A percentile compares a stretch with the other conserved stretches of the same genome.
Evolutionary conservation across 2,888 invertebrate species (phyloP).

Genomic region (Nomada flava): DNA sequence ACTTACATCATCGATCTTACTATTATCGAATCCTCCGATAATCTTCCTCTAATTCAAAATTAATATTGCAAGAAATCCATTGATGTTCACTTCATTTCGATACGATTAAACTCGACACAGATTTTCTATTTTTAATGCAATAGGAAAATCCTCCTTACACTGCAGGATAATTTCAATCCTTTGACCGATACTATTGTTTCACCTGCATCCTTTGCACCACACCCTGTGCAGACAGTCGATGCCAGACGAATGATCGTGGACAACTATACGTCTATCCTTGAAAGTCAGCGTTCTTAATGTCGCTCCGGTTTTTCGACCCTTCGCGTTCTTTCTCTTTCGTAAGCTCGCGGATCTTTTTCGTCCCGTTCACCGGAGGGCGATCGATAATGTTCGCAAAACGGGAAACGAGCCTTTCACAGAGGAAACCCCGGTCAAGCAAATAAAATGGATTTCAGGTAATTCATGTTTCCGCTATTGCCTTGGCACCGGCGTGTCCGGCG

Average conservation of each 20-base stretch:
- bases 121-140: too few species aligned
- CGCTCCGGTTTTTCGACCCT: constrained; percentile 32
- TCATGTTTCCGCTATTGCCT: constrained; percentile 61
- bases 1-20: too few species aligned
- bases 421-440: constrained; percentile 49
- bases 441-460: constrained; percentile 64
- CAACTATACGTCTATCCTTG: constrained; percentile 6
- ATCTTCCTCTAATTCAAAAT: too few species aligned
- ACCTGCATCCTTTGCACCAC: neutral
- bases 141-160: too few species aligned
- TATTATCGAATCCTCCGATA: too few species aligned
- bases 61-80: too few species aligned
- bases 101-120: too few species aligned
- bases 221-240: neutral
- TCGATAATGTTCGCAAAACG: constrained; percentile 56
- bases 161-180: too few species aligned
- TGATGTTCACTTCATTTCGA: too few species aligned
- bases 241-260: neutral
- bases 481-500: constrained; percentile 36
- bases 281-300: constrained; percentile 11
- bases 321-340: constrained; percentile 37
- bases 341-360: constrained; percentile 43
- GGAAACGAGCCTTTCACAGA: constrained; percentile 61
- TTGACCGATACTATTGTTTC: neutral
- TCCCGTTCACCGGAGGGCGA: constrained; percentile 54